Percentiles rank a stretch among this genome's conserved stretches.
Conservation (phyloP, 2,113 vertebrate species). For the Typhlomys cinereus region DNA sequence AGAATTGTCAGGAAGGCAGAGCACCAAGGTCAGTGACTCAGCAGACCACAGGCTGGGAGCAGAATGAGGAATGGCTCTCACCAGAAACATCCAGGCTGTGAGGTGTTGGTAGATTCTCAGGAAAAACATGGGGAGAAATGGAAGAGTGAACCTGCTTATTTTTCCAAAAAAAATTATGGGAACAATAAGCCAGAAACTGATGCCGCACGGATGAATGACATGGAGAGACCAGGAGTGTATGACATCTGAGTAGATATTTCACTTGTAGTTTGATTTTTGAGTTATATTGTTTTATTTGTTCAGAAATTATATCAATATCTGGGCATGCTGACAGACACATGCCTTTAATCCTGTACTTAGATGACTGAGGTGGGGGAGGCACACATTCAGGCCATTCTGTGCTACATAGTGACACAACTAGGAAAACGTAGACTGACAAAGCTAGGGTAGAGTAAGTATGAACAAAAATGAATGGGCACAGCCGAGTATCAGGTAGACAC, state of each 20-base stretch:
- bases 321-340: background rate
- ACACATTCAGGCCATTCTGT: background rate
- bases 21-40: background rate
- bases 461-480: background rate
- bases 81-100: background rate
- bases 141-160: background rate
- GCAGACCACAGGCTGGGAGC: background rate
- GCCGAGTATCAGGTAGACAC: background rate
- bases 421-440: background rate
- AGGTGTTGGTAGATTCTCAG: background rate
- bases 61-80: background rate
- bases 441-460: background rate
- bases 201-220: background rate
- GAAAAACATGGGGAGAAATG: background rate
- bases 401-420: background rate
- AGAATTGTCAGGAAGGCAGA: slow-evolving; percentile 7
- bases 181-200: background rate
- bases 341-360: background rate
- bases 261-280: slow-evolving; percentile 22
- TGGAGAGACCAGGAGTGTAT: background rate
- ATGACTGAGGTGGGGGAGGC: background rate
- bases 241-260: background rate
- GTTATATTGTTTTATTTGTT: slow-evolving; percentile 14
- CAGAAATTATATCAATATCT: slow-evolving; percentile 12
- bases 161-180: slow-evolving; percentile 22